These are phyloP conservation scores for Forbesichthys papilliferus DNA, from an alignment of 2,113 vertebrate species.

Conservation along the genomic window DNA sequence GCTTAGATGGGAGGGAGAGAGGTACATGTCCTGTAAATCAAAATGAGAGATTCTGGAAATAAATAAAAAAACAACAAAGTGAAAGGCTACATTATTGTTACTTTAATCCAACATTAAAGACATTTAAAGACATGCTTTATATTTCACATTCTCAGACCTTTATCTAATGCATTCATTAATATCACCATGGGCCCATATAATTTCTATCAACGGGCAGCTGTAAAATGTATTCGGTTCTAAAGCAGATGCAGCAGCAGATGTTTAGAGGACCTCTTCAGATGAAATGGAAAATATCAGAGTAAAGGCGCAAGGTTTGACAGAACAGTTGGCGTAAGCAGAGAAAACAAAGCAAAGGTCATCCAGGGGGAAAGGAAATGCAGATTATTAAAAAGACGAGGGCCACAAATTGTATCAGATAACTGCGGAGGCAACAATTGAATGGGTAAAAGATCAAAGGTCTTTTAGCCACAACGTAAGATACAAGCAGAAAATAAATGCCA, in stretches of 20 bases:
- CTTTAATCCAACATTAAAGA: slow-evolving; percentile 25
- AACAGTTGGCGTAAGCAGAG: slow-evolving; percentile 48
- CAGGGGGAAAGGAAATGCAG: slow-evolving; percentile 8
- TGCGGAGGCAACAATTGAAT: too few relatives aligned
- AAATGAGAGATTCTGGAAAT: neutral
- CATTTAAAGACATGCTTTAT: slow-evolving; percentile 17
- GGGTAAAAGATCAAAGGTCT: too few relatives aligned
- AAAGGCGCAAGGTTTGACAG: slow-evolving; percentile 45
- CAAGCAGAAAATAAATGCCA: too few relatives aligned
- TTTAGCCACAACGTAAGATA: too few relatives aligned
- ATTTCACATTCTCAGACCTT: slow-evolving; percentile 24
- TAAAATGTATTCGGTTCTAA: slow-evolving; percentile 36
- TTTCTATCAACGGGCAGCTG: slow-evolving; percentile 38
- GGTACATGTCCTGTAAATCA: neutral
- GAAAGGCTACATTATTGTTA: neutral
- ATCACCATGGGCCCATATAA: slow-evolving; percentile 5
- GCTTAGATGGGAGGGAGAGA: slow-evolving; percentile 31
- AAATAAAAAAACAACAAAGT: neutral
- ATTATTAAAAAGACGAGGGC: slow-evolving; percentile 33
- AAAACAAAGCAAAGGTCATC: neutral
- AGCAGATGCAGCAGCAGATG: slow-evolving; percentile 63
- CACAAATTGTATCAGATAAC: too few relatives aligned
- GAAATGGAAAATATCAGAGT: slow-evolving; percentile 41
- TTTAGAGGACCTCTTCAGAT: slow-evolving; percentile 53
- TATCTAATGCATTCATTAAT: slow-evolving; percentile 23